Evolutionary conservation across 2,888 invertebrate species (phyloP), one percentile per base, ranked within the genome.

Genomic region (Keiferia lycopersicella): DNA sequence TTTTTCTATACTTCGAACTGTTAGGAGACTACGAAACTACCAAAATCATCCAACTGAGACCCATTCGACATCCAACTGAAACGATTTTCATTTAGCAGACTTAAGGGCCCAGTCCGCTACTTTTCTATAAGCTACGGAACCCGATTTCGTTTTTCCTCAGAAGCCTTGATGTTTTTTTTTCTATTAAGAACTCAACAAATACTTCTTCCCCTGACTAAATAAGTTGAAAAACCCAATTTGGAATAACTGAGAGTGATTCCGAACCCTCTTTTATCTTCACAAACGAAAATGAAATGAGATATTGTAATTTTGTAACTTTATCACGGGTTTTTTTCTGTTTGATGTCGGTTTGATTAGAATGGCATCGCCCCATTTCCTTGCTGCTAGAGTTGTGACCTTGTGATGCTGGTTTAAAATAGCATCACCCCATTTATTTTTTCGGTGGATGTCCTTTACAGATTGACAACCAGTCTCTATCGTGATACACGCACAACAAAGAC

Each of bases 221-320:
- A 78, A 77, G 81, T 80, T 81, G 78, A 82, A 84, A 85, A 83
- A 84, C 78, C 80, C 84, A 86, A 87, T 86, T 87, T 84, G 80
- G 71, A 83, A 87, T 80, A 86, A 85, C 86, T 87, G 72, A 75
- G 78, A 83, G 80, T 83, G 81, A 81, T 83, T 82, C 73, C 63
- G 70, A 10, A 34, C 56, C 56, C 56, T 56, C 56, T 56, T 34
- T 56, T 56, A 22, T 45, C 45, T 45, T 45, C 16, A 2, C 45
- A 45, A 26, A 45, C 16, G 45, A 16, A 16, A 45, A 45, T 16
- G 45, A 16, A 45, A 45, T 45, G 16, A 0, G 34, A 34, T 34
- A 34, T 34, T 34, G 34, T 34, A 34, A 34, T 34, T 34, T 34
- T 8, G 16, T 16, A 45, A 45, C 45, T 45, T 45, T 16, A 11